phyloP scores from a whole-genome alignment of 2,888 invertebrate species.

The Drosophila conformis region DNA sequence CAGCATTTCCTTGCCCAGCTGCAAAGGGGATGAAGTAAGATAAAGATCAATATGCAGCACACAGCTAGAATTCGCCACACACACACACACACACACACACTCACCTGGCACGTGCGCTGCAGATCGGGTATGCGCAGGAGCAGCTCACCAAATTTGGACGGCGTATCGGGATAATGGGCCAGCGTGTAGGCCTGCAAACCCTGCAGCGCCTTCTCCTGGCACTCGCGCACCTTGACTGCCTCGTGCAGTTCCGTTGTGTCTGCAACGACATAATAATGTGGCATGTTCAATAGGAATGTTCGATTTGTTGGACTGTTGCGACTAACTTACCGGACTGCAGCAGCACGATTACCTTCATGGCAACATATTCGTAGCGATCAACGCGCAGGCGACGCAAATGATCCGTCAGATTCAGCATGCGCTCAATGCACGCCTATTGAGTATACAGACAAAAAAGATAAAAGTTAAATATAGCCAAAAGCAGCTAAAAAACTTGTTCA shows the following conservation, averaged over 20 bases:
- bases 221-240: slow-evolving; percentile 96
- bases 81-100: slow-evolving; percentile 85
- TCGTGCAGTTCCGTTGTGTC: slow-evolving; percentile 97
- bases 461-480: background rate
- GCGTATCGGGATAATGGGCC: slow-evolving; percentile 95
- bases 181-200: slow-evolving; percentile 96
- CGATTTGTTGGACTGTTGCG: no score
- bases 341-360: slow-evolving; percentile 96
- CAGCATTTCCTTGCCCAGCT: slow-evolving; percentile 97
- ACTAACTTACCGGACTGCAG: slow-evolving; percentile 92
- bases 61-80: accelerated
- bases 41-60: background rate
- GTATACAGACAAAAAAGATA: background rate
- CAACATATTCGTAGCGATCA: slow-evolving; percentile 98
- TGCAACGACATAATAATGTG: slow-evolving; percentile 69
- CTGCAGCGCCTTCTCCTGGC: slow-evolving; percentile 96
- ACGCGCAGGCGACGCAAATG: slow-evolving; percentile 95
- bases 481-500: background rate
- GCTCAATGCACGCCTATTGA: slow-evolving; percentile 91
- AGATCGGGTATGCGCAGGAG: slow-evolving; percentile 96
- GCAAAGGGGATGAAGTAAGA: slow-evolving; percentile 66
- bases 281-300: background rate
- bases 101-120: slow-evolving; percentile 96
- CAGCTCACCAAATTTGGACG: slow-evolving; percentile 97
- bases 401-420: slow-evolving; percentile 97